Evolutionary conservation across 2,888 invertebrate species (phyloP), one percentile per base, ranked within the genome.

Genomic region (Periphyllus acericola): DNA sequence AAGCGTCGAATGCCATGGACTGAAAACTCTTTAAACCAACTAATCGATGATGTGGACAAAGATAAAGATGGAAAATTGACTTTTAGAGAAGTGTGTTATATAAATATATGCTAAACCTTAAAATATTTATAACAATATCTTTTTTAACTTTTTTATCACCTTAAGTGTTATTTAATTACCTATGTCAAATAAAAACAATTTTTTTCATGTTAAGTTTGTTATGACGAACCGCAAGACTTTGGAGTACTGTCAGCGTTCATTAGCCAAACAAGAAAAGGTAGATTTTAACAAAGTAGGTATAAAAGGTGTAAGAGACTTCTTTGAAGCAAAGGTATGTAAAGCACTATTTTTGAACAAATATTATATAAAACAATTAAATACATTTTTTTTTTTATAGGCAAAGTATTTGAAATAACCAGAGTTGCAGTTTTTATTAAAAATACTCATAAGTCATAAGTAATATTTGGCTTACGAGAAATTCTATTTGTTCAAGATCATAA

Each of bases 201-300:
- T 5, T 46, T 46, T 81, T 40, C n/a, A 40, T 66, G 21, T 80
- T 55, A 52, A 86, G 86, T 86, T 86, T 72, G 71, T 86, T 17
- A 74, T 86, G 80, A 80, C 86, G 0, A 86, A 86, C 19, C 79
- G 55, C 11, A 86, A 86, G 25, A 86, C 86, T 19, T 80, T 86
- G 79, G 86, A 86, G 4, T 80, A 86, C 19, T 79, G 52, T 46
- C 86, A 86, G 60, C 86, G 86, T 11, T 72, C 80, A 14, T 60
- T 86, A 25, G 79, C 86, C 36, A 86, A 80, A 80, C 86, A 80
- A 80, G 86, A 86, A 72, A 86, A 86, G 74, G 86, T 86, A n/a
- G 86, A 86, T 32, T 86, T 86, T 32, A 80, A 72, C n/a, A 79
- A 86, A 86, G 86, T 86, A 21, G 86, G 86, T 2, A 86, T 86